Evolutionary conservation across 2,888 invertebrate genomes (phyloP), one percentile per base, ranked within the genome.

Genomic region (Drosophila phalerata): DNA sequence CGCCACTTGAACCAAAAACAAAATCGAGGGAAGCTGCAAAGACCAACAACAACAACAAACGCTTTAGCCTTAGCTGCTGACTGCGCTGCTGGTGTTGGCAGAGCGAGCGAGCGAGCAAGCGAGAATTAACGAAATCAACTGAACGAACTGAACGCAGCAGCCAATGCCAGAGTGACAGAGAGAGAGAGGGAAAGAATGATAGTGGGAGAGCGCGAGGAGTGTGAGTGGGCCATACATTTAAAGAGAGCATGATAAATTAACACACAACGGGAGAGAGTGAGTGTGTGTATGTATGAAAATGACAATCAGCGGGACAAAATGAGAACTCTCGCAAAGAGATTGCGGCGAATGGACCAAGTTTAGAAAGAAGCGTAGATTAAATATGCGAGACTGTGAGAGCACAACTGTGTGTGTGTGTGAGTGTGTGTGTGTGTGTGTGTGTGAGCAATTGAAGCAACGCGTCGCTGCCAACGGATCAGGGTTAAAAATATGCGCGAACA

Each of bases 1-100:
- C 72, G 78, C 76, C 85, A 79, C 88, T 85, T 85, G 85, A 84
- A 87, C 89, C 89, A 86, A 86, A 77, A 84, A 75, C 69, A 69
- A 66, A 78, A 75, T 69, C 58, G 71, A 67, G 84, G 84, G 90
- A 88, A 86, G 85, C 90, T 90, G 90, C 87, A 77, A 70, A 82
- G 67, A 81, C 65, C 72, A 73, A 78, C 70, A 68, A 51, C 19
- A 45, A 76, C 70, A 67, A 43, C 19, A 47, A 76, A 69, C 57
- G 82, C 78, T 77, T 69, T 69, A 64, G 73, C 80, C 81, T 74
- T 61, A 65, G 79, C 77, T 53, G 68, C 25, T 34, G 75, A 55
- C 40, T 37, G 53, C 43, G 52, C 49, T 43, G 42, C 22, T 51
- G 69, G 53, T 73, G 73, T 52, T 63, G 68, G 63, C 61, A 79